A percentile compares a stretch with the other conserved stretches of the same genome.
Conservation (phyloP, 2,113 vertebrate species). For the Suncus etruscus region DNA sequence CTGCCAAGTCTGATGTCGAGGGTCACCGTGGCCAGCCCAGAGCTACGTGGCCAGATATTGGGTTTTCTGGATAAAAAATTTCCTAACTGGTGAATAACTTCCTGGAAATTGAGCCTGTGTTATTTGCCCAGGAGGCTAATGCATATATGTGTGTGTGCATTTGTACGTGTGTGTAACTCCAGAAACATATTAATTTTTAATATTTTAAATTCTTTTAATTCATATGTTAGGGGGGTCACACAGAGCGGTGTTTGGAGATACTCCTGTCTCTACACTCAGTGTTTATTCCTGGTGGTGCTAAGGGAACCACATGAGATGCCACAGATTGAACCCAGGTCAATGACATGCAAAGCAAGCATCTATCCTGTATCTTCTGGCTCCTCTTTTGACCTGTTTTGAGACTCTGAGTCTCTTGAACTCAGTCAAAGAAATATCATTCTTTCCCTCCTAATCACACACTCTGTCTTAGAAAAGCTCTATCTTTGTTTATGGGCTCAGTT, state of each 20-base stretch:
- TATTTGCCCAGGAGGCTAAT: slow-evolving; percentile 61
- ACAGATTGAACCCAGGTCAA: too few species aligned
- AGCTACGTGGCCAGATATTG: not conserved
- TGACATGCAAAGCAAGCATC: too few species aligned
- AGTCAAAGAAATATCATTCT: slow-evolving; percentile 53
- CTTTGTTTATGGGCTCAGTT: slow-evolving; percentile 42
- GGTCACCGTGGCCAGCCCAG: not conserved
- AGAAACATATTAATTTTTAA: slow-evolving; percentile 56
- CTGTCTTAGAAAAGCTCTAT: slow-evolving; percentile 11
- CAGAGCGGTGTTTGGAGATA: too few species aligned
- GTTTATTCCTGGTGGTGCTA: too few species aligned
- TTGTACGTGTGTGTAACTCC: not conserved
- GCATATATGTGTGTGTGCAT: not conserved
- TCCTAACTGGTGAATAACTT: slow-evolving; percentile 37
- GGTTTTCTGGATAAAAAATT: slow-evolving; percentile 1
- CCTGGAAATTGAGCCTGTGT: not conserved
- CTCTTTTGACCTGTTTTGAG: slow-evolving; percentile 56
- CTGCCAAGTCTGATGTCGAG: not conserved
- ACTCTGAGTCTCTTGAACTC: slow-evolving; percentile 41
- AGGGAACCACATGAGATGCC: too few species aligned
- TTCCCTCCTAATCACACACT: not conserved
- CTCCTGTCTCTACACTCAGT: too few species aligned
- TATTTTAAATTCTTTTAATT: too few species aligned
- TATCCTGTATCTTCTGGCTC: too few species aligned
- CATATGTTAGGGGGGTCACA: too few species aligned